Base-by-base conservation (phyloP, 1,140 invertebrate species). In the Laodelphax striatellus region DNA sequence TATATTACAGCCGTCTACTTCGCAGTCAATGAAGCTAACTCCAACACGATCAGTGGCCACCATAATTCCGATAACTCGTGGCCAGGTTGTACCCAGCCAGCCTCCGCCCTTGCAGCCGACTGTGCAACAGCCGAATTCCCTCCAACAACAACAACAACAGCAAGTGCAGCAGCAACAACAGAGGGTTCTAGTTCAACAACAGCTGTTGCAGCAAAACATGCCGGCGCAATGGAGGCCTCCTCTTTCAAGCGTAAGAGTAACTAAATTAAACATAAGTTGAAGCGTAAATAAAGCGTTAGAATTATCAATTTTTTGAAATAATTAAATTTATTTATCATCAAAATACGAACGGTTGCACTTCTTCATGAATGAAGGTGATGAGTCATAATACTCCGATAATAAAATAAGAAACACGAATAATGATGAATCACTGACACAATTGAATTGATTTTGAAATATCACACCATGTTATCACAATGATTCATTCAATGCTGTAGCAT, bases 31-130 rank as follows among this genome's bases (percentile, higher is more conserved):
- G 58, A 54, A 42, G 19, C 38, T 54, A 22, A 1, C 38, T 55
- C 52, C 16, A 68, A 63, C 67, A 67, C 62, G 38, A 55, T 69
- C 62, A 59, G 59, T 68, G 71, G 69, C 42, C 74, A 71, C 61
- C 66, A 70, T 59, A 70, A 67, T 63, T 72, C 60, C 66, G n/a
- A 68, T 70, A 54, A 58, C 62, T 19, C 67, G 68, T 54, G 70
- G 72, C 46, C 69, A 71, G 52, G 65, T 64, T 21, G 60, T 65
- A 41, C 61, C 65, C 17, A 55, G 17, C 19, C 67, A 65, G 55
- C 62, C 70, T 68, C 62, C 70, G 53, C 62, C 62, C 53, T 60
- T 60, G 57, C 63, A 63, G 55, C 70, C 65, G 63, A 70, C 59
- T 61, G 65, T 70, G 56, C 60, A 62, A 24, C 65, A 64, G 52